Conservation (phyloP, 2,797 vertebrate genomes). For the Trematomus bernacchii region DNA sequence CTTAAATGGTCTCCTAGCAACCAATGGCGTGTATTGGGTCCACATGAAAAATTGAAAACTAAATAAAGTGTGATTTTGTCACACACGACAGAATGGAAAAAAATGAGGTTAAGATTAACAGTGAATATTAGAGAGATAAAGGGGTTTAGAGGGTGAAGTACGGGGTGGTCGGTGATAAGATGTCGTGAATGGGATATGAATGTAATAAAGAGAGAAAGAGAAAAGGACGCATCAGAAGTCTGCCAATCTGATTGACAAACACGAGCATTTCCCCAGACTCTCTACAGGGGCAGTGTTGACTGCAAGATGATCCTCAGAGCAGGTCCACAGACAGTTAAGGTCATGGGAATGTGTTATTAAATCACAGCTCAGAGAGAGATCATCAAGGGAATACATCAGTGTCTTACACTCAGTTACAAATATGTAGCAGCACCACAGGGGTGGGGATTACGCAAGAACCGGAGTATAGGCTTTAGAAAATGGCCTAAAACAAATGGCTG, state of each 20-base stretch:
- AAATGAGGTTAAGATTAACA: slow-evolving; percentile 70
- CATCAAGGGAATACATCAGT: slow-evolving; percentile 70
- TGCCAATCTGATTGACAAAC: slow-evolving; percentile 65
- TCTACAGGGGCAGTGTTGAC: slow-evolving; percentile 79
- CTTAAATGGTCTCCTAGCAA: slow-evolving; percentile 89
- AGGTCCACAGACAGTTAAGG: slow-evolving; percentile 66
- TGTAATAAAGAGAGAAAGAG: slow-evolving; percentile 71
- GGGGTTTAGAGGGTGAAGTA: slow-evolving; percentile 67
- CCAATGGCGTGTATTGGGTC: slow-evolving; percentile 75
- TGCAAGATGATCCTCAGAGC: slow-evolving; percentile 58
- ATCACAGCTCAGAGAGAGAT: slow-evolving; percentile 64
- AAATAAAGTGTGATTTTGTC: slow-evolving; percentile 58
- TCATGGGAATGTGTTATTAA: slow-evolving; percentile 64
- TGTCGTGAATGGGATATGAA: slow-evolving; percentile 70
- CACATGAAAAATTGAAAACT: slow-evolving; percentile 72
- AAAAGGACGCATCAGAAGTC: slow-evolving; percentile 56
- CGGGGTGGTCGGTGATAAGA: slow-evolving; percentile 68
- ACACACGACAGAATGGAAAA: slow-evolving; percentile 60
- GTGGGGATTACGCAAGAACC: slow-evolving; percentile 58
- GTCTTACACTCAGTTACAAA: slow-evolving; percentile 68
- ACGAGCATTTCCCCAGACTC: slow-evolving; percentile 64
- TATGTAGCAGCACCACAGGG: slow-evolving; percentile 56
- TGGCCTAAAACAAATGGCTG: slow-evolving; percentile 40
- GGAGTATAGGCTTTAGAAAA: slow-evolving; percentile 49
- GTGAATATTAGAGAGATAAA: slow-evolving; percentile 68